These are phyloP conservation scores for Agrilus mali DNA, from an alignment of 2,888 invertebrate species.

Conservation along the genomic window DNA sequence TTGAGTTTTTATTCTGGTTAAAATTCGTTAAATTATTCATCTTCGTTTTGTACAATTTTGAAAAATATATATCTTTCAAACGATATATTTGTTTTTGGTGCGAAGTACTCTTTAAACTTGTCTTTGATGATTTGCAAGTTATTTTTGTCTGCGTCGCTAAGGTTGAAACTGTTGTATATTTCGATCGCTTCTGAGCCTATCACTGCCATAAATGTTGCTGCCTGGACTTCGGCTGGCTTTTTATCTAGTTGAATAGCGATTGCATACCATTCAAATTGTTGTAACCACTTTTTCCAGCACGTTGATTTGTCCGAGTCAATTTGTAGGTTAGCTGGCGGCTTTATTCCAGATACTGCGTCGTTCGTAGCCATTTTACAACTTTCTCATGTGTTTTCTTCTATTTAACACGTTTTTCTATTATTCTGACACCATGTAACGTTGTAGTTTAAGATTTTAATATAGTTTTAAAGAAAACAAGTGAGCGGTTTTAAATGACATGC, in stretches of 20 bases:
- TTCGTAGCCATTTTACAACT: not conserved
- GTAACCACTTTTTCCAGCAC: conserved; percentile 9
- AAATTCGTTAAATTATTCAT: conserved; percentile 12
- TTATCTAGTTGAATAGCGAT: conserved; percentile 9
- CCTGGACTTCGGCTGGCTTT: conserved; percentile 10
- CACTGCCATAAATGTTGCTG: conserved; percentile 11
- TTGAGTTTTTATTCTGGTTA: conserved; percentile 8
- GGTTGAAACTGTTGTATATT: conserved; percentile 11
- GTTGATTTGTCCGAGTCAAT: not conserved
- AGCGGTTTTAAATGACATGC: too few species aligned
- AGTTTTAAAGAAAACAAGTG: too few species aligned
- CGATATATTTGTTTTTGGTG: conserved; percentile 14
- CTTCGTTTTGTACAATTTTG: conserved; percentile 11
- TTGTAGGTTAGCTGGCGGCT: not conserved
- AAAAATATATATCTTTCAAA: too few species aligned
- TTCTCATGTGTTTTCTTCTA: too few species aligned
- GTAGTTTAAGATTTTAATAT: too few species aligned
- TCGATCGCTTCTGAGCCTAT: conserved; percentile 10
- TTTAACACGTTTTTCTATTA: too few species aligned
- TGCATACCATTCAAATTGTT: conserved; percentile 13
- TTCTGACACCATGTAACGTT: too few species aligned
- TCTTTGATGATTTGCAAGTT: conserved; percentile 8
- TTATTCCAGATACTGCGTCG: not conserved
- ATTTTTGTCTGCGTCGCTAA: conserved; percentile 6
- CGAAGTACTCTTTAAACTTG: conserved; percentile 14